Evolutionary conservation across 2,797 vertebrate species (phyloP), one percentile per base, ranked within the genome.

Genomic region (Gadopsis bispinosus): DNA sequence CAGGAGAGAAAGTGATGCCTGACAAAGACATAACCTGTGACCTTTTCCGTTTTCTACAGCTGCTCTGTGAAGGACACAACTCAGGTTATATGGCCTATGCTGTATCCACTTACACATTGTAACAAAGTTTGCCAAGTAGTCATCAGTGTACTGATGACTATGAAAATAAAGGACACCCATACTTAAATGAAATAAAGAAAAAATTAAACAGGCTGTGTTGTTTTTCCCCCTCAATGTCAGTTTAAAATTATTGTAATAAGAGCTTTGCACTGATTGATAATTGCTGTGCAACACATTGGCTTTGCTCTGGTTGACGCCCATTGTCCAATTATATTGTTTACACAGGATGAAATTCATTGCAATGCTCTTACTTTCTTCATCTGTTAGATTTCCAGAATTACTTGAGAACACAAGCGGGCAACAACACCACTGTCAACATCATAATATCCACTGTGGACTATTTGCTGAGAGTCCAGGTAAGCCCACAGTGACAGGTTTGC

Each of bases 401-500:
- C 74, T 89, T 99, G 90, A 95, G 98, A 91, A 98, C 97, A 71
- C 98, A 99, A 89, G 97, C 97, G 0, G 98, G 97, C 90, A 99
- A 99, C 93, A 99, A 98, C 89, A 99, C 96, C 19, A 99, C 98
- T 12, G 97, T 99, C 73, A 99, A 98, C 90, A 97, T 99, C 81
- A 96, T 99, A 6, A 99, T 99, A 92, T 98, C 97, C 22, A 98
- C 97, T 1, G 98, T 99, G 83, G 98, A 99, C 91, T 99, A 98
- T 91, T 95, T 99, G 72, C 91, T 99, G 63, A 94, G 98, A 91
- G 95, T 99, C 54, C 98, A 99, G 97, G 98, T 97, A 91, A 37
- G 72, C 3, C 1, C 7, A n/a, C 29, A 54, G 6, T 67, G 19
- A 68, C 37, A 16, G 2, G 0, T 39, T 68, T 67, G 26, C 26